Percentiles rank a stretch among this genome's conserved stretches.
Conservation (phyloP, 2,888 invertebrate genomes). For the Ormyrus pomaceus region DNA sequence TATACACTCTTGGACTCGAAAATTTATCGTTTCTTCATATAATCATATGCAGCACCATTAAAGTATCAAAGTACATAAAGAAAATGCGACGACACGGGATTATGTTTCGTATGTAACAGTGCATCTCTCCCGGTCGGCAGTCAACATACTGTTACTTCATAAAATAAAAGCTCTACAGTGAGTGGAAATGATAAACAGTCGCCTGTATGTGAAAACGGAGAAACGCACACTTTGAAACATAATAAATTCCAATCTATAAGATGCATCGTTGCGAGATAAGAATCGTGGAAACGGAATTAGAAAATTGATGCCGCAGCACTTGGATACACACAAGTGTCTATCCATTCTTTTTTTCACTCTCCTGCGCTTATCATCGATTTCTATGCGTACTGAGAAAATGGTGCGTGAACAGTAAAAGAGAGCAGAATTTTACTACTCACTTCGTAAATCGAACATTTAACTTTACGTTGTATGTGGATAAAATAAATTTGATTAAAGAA, state of each 20-base stretch:
- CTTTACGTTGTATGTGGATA: too few species aligned
- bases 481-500: too few species aligned
- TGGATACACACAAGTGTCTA: neutral
- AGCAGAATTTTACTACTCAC: too few species aligned
- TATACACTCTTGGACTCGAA: slow-evolving; percentile 7
- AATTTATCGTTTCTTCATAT: slow-evolving; percentile 54
- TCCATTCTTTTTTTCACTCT: neutral
- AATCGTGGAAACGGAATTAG: slow-evolving; percentile 50
- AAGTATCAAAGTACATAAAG: slow-evolving; percentile 57
- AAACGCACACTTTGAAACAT: neutral
- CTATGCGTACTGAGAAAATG: neutral
- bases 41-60: slow-evolving; percentile 54
- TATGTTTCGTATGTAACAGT: slow-evolving; percentile 50
- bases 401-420: too few species aligned
- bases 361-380: neutral
- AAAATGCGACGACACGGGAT: slow-evolving; percentile 41
- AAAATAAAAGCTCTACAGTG: slow-evolving; percentile 43
- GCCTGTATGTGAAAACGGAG: neutral
- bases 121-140: slow-evolving; percentile 31
- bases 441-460: too few species aligned
- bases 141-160: slow-evolving; percentile 42
- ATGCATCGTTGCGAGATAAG: slow-evolving; percentile 42
- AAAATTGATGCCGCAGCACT: slow-evolving; percentile 47
- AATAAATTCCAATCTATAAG: slow-evolving; percentile 52
- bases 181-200: slow-evolving; percentile 48